Base-by-base conservation (phyloP, 2,888 invertebrate genomes). In the Podotricha telesiphe region DNA sequence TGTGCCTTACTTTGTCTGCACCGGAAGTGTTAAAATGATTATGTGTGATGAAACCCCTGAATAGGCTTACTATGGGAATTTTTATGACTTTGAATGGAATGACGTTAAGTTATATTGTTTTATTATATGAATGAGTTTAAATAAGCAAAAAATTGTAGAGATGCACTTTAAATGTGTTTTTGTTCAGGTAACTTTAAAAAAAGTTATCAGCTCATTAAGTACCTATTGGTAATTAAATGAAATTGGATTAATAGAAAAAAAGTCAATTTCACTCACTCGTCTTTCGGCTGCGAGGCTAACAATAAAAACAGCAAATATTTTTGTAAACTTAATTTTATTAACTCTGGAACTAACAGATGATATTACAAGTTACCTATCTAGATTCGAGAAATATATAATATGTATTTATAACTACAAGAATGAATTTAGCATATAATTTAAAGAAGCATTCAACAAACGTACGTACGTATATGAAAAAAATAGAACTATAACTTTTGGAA, bases 261-360 rank as follows among this genome's bases (percentile, higher is more conserved):
- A n/a, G 5, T 53, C 15, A 34, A 6, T n/a, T n/a, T 11, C 17
- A 13, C 11, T n/a, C 37, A 34, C 37, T 17, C 55, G 17, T 55
- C 34, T 10, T 19, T 28, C 17, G 17, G 55, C 2, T 17, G 34
- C 55, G 55, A 6, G 34, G 34, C 34, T 55, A 45, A 59, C 37
- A 67, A 67, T 51, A 67, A 67, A 67, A 67, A 67, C 67, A 67
- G 51, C 67, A 53, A 37, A 67, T 61, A 47, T 67, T 86, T 86
- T 89, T 91, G 92, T 91, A 92, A 92, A 92, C 92, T 92, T 91
- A 93, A 85, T 85, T 92, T 92, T 91, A 92, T 92, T 91, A 92
- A 91, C 88, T 92, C 88, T 86, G 90, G 89, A 92, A 90, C 92
- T 93, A 91, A 92, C 92, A 91, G 88, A 90, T 88, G 90, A 91